Evolutionary conservation across 2,888 invertebrate genomes (phyloP).

Genomic region (Artemia sinica): DNA sequence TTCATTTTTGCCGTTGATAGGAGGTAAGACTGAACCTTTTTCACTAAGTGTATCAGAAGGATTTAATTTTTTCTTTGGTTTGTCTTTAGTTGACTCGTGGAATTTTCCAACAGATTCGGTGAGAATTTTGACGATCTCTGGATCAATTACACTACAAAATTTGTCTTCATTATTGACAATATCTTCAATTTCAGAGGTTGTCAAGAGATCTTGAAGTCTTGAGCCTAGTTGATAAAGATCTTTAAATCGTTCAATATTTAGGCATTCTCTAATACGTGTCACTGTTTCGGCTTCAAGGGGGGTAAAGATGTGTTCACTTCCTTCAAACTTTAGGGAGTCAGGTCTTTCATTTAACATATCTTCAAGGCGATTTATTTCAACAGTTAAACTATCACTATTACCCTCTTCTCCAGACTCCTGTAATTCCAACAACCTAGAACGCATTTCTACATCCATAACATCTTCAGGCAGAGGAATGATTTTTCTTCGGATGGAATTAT

Average conservation of each 20-base stretch:
- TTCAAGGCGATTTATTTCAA: background rate
- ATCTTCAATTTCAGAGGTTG: constrained; percentile 30
- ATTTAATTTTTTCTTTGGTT: background rate
- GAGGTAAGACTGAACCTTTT: background rate
- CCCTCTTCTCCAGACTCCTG: constrained; percentile 15
- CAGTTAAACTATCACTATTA: background rate
- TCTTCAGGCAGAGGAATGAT: constrained; percentile 24
- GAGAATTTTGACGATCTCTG: constrained; percentile 28
- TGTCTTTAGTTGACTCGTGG: constrained; percentile 8
- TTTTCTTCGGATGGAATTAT: constrained; percentile 26
- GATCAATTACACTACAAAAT: constrained; percentile 28
- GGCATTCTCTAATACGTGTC: constrained; percentile 26
- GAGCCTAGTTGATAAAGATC: constrained; percentile 30
- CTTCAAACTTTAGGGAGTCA: background rate
- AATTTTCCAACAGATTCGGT: constrained; percentile 25
- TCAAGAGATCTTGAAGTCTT: constrained; percentile 29
- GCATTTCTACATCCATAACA: constrained; percentile 13
- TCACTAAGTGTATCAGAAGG: background rate
- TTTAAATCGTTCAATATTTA: constrained; percentile 28
- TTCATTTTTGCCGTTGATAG: background rate
- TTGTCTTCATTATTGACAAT: constrained; percentile 29
- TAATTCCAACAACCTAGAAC: background rate
- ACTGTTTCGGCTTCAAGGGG: constrained; percentile 26
- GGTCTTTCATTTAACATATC: constrained; percentile 10
- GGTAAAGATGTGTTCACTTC: constrained; percentile 12